Conservation (phyloP, 2,888 invertebrate species). For the Strigamia maritima region DNA sequence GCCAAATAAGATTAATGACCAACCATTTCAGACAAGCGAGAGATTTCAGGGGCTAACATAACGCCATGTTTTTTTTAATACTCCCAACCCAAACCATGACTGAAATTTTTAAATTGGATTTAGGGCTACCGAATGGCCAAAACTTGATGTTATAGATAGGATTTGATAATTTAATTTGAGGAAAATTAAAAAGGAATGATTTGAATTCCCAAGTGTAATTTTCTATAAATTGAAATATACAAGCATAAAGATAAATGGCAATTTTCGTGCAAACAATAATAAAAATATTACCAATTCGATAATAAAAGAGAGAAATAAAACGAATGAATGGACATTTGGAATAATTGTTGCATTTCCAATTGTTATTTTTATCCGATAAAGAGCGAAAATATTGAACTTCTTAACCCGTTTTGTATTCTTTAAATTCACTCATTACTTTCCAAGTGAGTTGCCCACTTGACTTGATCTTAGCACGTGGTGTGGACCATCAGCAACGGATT, state of each 20-base stretch:
- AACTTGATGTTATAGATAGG: not conserved
- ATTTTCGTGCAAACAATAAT: not conserved
- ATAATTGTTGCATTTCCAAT: no score
- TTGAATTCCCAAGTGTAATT: not conserved
- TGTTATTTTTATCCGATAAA: no score
- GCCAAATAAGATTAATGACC: conserved; percentile 23
- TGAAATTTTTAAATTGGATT: not conserved
- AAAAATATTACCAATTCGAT: not conserved
- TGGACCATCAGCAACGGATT: conserved; percentile 11
- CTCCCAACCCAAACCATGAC: not conserved
- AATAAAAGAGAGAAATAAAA: not conserved
- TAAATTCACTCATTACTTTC: conserved; percentile 8
- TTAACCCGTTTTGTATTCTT: not conserved
- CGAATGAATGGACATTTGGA: no score
- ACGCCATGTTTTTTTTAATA: not conserved
- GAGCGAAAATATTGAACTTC: not conserved
- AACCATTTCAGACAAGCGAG: conserved; percentile 6
- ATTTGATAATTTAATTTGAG: not conserved
- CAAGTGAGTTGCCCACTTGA: conserved; percentile 8
- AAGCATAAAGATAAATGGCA: no score
- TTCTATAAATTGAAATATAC: not conserved
- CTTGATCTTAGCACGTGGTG: conserved; percentile 16
- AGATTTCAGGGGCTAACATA: not conserved
- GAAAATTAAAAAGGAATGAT: not conserved
- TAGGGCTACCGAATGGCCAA: not conserved